A percentile compares a stretch with the other conserved stretches of the same genome.
These are phyloP conservation scores for Furnarius figulus DNA, from an alignment of 2,113 vertebrate species.

Conservation along the genomic window DNA sequence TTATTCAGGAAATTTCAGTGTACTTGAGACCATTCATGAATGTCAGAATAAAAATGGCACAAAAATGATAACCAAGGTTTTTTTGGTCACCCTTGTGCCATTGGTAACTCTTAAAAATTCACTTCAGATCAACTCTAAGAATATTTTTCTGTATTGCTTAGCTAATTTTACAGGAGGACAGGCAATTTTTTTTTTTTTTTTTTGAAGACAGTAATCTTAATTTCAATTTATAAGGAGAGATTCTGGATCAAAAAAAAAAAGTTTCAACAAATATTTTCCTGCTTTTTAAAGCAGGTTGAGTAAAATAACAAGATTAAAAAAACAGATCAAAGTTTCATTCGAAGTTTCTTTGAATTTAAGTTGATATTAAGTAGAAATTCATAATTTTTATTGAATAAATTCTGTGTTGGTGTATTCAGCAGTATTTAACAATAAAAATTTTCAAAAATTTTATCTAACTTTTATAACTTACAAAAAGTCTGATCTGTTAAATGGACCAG, in stretches of 20 bases:
- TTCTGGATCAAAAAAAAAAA: not conserved
- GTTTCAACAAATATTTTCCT: not conserved
- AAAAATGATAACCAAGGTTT: not conserved
- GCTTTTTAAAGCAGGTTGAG: not conserved
- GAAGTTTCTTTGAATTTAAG: not conserved
- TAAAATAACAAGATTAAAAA: not conserved
- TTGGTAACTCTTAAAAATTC: not conserved
- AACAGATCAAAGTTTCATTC: not conserved
- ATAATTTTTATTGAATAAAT: not conserved
- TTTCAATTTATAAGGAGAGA: not conserved
- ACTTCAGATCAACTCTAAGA: not conserved
- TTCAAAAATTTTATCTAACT: not conserved
- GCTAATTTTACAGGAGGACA: not conserved
- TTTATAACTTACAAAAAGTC: not conserved
- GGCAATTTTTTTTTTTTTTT: not conserved
- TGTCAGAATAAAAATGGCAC: not conserved
- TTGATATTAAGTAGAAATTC: not conserved
- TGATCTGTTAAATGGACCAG: not conserved
- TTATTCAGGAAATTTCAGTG: not conserved
- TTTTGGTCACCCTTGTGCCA: not conserved
- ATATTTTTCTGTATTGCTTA: not conserved
- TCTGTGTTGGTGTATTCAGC: not conserved
- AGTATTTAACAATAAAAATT: not conserved
- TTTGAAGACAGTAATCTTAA: not conserved
- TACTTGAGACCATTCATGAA: not conserved